Base-by-base conservation (phyloP, 2,888 invertebrate species). In the Hyppa rectilinea region DNA sequence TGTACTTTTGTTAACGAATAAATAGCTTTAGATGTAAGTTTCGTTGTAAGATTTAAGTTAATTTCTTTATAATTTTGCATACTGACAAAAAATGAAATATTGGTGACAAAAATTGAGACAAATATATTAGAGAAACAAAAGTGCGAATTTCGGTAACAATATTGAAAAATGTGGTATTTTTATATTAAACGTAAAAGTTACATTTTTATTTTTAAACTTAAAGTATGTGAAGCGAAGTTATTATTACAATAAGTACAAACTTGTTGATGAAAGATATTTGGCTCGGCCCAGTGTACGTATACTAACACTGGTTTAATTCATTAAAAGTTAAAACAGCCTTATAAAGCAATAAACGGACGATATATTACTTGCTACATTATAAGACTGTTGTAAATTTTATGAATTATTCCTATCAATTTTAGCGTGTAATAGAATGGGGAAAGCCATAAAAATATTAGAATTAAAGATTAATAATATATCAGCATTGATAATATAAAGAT, bases 401-500 rank as follows among this genome's bases (percentile, higher is more conserved):
- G 91, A 90, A 91, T 91, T 88, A 87, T 85, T 59, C 79, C 88
- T 85, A 82, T 87, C 87, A 89, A 90, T 88, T 83, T 84, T 92
- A 92, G 91, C 83, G 83, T 91, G 86, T 92, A 91, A 90, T 90
- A 87, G 84, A 88, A 91, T 89, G 89, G 92, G 94, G 89, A 82
- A 93, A 93, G 94, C 95, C 94, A 94, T 95, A 91, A 90, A 90
- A 90, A 91, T 93, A 93, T 92, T 95, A 95, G 94, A 90, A 87
- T 90, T 95, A 94, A 94, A 95, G 92, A 89, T 93, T 94, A 93
- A 94, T 95, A 95, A 96, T 96, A 95, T 95, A 95, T 95, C 94
- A 93, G 92, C 94, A 96, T 95, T 92, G 94, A 95, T 95, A 93
- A 92, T 94, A 95, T 95, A 94, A 95, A 96, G 92, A 94, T 95